phyloP scores from a whole-genome alignment of 2,113 vertebrate genomes.

The Puntigrus tetrazona region DNA sequence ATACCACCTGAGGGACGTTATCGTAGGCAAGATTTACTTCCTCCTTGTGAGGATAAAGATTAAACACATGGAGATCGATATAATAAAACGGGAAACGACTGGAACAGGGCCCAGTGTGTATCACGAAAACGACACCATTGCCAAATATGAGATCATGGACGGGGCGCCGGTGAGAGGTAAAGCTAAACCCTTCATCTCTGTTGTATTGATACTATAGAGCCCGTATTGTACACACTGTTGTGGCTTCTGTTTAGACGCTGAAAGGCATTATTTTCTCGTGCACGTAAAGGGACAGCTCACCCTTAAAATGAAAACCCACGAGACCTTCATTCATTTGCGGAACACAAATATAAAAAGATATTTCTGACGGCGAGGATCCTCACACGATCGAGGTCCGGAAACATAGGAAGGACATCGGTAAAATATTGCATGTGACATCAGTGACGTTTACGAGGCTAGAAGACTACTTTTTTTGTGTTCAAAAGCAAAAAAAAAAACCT shows the following conservation, averaged over 20 bases:
- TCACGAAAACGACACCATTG: slow-evolving; percentile 96
- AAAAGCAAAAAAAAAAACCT: too few relatives aligned
- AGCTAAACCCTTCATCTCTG: neutral
- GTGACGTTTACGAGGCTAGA: too few relatives aligned
- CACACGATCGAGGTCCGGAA: too few relatives aligned
- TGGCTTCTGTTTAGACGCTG: neutral
- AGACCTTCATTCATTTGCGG: too few relatives aligned
- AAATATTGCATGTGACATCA: too few relatives aligned
- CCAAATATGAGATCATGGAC: slow-evolving; percentile 99
- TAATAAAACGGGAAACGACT: slow-evolving; percentile 95
- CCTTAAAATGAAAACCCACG: too few relatives aligned
- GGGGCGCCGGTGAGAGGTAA: slow-evolving; percentile 93
- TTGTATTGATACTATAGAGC: neutral
- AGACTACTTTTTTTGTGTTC: too few relatives aligned
- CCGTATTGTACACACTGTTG: neutral
- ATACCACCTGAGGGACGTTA: slow-evolving; percentile 97
- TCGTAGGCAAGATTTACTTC: slow-evolving; percentile 99
- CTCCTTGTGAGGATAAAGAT: slow-evolving; percentile 97
- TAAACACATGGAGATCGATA: slow-evolving; percentile 98
- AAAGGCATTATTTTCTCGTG: neutral
- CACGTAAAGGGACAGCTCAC: too few relatives aligned
- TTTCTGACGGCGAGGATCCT: too few relatives aligned
- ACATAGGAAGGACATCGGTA: too few relatives aligned
- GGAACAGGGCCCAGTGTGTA: slow-evolving; percentile 95
- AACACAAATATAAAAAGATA: too few relatives aligned